phyloP scores from a whole-genome alignment of 2,888 invertebrate species.

The Luperina nickerlii region DNA sequence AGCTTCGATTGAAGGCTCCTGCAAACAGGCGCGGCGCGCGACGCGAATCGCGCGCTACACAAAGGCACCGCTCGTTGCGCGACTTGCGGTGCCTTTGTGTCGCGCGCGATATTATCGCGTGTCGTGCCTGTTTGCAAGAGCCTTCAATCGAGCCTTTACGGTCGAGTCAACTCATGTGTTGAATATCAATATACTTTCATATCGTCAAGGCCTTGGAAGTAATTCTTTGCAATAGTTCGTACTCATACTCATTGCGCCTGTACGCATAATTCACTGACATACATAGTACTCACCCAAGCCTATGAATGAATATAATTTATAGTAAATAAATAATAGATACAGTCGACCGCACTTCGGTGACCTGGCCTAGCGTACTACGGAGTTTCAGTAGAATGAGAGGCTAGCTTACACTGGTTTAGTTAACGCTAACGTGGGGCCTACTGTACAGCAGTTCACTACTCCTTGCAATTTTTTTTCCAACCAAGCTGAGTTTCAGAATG shows the following conservation, averaged over 20 bases:
- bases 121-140: too few relatives aligned
- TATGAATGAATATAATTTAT: constrained; percentile 44
- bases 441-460: neutral
- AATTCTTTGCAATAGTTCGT: constrained; percentile 60
- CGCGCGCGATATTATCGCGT: too few relatives aligned
- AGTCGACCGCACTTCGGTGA: too few relatives aligned
- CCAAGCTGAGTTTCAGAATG: neutral
- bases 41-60: too few relatives aligned
- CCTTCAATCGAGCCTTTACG: too few relatives aligned
- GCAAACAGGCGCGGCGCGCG: too few relatives aligned
- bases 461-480: neutral
- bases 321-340: neutral
- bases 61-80: too few relatives aligned
- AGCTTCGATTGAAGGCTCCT: constrained; percentile 69
- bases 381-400: neutral
- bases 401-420: neutral
- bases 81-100: too few relatives aligned
- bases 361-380: neutral
- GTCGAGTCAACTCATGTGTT: constrained; percentile 74
- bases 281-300: constrained; percentile 4
- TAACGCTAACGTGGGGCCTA: neutral
- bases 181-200: constrained; percentile 45
- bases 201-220: constrained; percentile 55
- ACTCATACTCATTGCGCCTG: constrained; percentile 13
- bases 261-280: constrained; percentile 30